A percentile compares a stretch with the other conserved stretches of the same genome.
These are phyloP conservation scores for Prorops nasuta DNA, from an alignment of 1,140 invertebrate genomes.

Conservation along the genomic window DNA sequence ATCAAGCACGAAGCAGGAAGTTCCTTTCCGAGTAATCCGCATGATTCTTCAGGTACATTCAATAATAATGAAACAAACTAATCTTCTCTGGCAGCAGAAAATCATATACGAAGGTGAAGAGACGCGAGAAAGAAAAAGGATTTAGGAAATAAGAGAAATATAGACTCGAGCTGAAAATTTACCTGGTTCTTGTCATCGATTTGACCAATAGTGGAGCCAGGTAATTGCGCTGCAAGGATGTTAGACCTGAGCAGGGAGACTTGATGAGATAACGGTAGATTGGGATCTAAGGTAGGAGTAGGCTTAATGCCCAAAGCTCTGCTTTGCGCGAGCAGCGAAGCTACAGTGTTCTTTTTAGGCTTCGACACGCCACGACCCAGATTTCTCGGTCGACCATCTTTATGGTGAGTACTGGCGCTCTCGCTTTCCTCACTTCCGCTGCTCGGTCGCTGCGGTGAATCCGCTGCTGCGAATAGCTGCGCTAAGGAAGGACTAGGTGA, in stretches of 20 bases:
- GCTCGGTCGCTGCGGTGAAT: slow-evolving; percentile 61
- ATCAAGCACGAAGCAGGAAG: slow-evolving; percentile 2
- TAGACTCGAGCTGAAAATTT: slow-evolving; percentile 6
- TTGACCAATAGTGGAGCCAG: slow-evolving; percentile 52
- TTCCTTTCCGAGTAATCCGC: not conserved
- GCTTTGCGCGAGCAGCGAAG: slow-evolving; percentile 80
- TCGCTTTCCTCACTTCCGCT: slow-evolving; percentile 70
- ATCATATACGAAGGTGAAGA: too few relatives aligned
- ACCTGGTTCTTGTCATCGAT: slow-evolving; percentile 57
- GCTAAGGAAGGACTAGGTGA: slow-evolving; percentile 58
- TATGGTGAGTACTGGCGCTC: slow-evolving; percentile 57
- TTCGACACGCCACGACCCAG: slow-evolving; percentile 81
- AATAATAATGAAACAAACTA: not conserved
- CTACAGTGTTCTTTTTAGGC: slow-evolving; percentile 89
- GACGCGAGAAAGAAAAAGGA: too few relatives aligned
- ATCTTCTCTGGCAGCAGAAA: too few relatives aligned
- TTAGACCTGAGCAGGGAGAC: slow-evolving; percentile 63
- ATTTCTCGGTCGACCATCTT: slow-evolving; percentile 76
- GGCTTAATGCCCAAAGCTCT: slow-evolving; percentile 72
- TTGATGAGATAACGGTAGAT: slow-evolving; percentile 60
- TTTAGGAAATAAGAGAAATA: too few relatives aligned
- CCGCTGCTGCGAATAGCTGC: slow-evolving; percentile 59
- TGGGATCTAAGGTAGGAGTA: slow-evolving; percentile 60
- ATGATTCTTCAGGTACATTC: not conserved
- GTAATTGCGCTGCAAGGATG: slow-evolving; percentile 60